phyloP scores from a whole-genome alignment of 1,140 invertebrate genomes.

The Catajapyx aquilonaris region DNA sequence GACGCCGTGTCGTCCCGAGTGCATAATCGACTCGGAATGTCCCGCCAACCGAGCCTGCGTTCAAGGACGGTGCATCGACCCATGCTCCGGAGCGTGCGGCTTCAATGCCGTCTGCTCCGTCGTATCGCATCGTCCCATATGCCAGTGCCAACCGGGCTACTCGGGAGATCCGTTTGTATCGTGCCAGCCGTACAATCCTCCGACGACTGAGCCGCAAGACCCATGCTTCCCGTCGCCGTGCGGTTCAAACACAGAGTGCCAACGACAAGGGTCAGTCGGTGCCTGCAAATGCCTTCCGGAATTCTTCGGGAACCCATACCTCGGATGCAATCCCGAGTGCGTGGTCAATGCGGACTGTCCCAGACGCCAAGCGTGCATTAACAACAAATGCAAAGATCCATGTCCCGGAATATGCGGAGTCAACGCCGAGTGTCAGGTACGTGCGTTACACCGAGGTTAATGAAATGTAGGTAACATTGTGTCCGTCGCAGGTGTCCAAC shows the following conservation, averaged over 20 bases:
- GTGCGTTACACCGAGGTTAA: too few relatives aligned
- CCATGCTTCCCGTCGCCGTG: slow-evolving; percentile 46
- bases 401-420: slow-evolving; percentile 53
- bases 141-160: slow-evolving; percentile 9
- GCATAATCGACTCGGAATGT: slow-evolving; percentile 16
- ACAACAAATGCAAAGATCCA: slow-evolving; percentile 58
- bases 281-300: slow-evolving; percentile 39
- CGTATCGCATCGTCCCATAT: slow-evolving; percentile 3
- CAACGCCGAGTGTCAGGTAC: slow-evolving; percentile 47
- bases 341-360: slow-evolving; percentile 54
- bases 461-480: too few relatives aligned
- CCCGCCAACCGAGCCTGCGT: slow-evolving; percentile 13
- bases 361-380: slow-evolving; percentile 42
- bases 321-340: slow-evolving; percentile 53
- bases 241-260: slow-evolving; percentile 51
- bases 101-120: too few relatives aligned
- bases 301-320: slow-evolving; percentile 48
- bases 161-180: slow-evolving; percentile 11
- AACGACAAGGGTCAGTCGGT: slow-evolving; percentile 29
- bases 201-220: slow-evolving; percentile 18
- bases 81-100: too few relatives aligned
- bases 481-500: slow-evolving; percentile 14
- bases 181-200: slow-evolving; percentile 11
- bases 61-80: slow-evolving; percentile 16
- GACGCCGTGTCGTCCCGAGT: slow-evolving; percentile 14